Evolutionary conservation across 1,140 invertebrate species (phyloP).

Genomic region (Atta colombica): DNA sequence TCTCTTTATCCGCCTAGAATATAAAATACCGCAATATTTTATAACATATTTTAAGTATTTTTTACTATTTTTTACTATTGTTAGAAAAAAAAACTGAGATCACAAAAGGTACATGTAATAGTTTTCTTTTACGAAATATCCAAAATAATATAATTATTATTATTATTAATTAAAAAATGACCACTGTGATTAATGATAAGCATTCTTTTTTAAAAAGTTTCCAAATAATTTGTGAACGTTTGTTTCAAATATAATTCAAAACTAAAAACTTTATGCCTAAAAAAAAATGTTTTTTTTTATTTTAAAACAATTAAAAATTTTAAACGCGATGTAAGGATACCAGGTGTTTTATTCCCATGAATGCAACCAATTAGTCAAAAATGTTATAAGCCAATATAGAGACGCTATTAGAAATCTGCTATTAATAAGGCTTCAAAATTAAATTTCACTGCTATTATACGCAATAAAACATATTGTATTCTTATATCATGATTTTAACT

Average conservation of each 20-base stretch:
- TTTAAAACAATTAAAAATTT: neutral
- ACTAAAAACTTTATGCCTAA: neutral
- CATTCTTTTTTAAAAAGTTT: neutral
- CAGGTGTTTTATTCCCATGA: no score
- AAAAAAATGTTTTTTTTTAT: neutral
- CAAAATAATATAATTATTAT: neutral
- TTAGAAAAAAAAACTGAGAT: neutral
- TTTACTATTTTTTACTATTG: neutral
- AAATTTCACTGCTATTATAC: no score
- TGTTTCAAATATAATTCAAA: neutral
- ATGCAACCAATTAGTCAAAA: no score
- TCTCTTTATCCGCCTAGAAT: slow-evolving; percentile 89
- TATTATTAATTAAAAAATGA: neutral
- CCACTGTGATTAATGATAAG: neutral
- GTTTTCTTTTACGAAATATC: neutral
- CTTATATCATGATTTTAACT: no score
- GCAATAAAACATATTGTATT: no score
- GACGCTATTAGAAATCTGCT: no score
- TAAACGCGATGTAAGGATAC: neutral
- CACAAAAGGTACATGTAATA: neutral
- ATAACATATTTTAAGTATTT: neutral
- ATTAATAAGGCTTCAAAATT: no score
- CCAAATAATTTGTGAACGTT: neutral
- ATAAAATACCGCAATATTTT: neutral
- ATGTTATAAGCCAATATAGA: no score